phyloP scores from a whole-genome alignment of 2,888 invertebrate species.

The Drosophila buzzatii region DNA sequence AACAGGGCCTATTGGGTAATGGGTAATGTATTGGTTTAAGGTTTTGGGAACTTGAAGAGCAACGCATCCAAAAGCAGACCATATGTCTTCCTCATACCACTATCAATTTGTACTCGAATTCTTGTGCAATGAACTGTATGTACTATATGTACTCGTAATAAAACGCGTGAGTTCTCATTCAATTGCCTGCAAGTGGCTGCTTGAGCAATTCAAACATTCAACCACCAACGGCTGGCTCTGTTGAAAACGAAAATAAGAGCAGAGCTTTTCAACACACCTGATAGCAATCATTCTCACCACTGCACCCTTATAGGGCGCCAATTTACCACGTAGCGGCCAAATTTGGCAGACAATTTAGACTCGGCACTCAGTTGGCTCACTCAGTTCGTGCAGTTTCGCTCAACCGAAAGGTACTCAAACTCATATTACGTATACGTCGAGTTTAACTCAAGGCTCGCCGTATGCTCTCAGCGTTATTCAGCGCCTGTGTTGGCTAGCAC shows the following conservation, averaged over 20 bases:
- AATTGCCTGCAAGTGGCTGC: conserved; percentile 36
- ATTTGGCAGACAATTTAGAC: conserved; percentile 9
- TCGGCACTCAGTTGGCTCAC: background rate
- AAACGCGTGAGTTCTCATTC: conserved; percentile 14
- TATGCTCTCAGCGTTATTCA: conserved; percentile 36
- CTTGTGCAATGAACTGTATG: conserved; percentile 26
- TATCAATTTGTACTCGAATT: conserved; percentile 25
- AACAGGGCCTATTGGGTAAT: conserved; percentile 1
- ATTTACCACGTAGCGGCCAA: conserved; percentile 40
- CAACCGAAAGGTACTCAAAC: conserved; percentile 10
- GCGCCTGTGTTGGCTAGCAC: conserved; percentile 27
- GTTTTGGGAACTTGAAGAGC: conserved; percentile 1
- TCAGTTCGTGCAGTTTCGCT: conserved; percentile 17
- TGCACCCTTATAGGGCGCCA: conserved; percentile 54
- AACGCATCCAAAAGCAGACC: conserved; percentile 25
- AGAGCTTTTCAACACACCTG: conserved; percentile 61
- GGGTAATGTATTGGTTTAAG: background rate
- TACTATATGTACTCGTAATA: conserved; percentile 10
- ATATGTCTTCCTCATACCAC: conserved; percentile 21
- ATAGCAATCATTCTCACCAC: conserved; percentile 24
- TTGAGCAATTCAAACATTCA: conserved; percentile 35
- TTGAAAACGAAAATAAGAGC: conserved; percentile 15
- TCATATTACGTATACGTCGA: conserved; percentile 40
- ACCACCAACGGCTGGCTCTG: conserved; percentile 25
- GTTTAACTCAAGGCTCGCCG: conserved; percentile 20